Percentiles rank a stretch among this genome's conserved stretches.
Conservation (phyloP, 2,888 invertebrate species). For the Rhagophthalmus giganteus region DNA sequence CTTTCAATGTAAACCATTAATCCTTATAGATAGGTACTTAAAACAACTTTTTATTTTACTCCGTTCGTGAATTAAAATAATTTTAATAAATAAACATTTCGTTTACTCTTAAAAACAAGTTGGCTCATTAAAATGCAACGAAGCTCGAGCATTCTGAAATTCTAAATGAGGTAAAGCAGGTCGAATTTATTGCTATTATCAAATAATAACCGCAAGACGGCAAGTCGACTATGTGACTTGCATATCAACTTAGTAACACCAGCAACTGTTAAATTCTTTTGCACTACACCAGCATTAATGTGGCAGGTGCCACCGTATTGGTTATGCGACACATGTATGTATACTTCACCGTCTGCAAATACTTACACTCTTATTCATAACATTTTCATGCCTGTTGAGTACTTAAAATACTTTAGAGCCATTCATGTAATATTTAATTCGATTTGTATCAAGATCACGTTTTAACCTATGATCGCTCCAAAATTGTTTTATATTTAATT, state of each 20-base stretch:
- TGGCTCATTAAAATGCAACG: too few species aligned
- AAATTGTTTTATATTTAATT: too few species aligned
- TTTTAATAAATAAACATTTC: too few species aligned
- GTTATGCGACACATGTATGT: conserved; percentile 41
- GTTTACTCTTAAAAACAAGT: too few species aligned
- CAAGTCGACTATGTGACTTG: conserved; percentile 18
- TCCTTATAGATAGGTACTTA: too few species aligned
- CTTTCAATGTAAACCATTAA: too few species aligned
- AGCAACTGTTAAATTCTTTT: conserved; percentile 15
- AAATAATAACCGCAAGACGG: conserved; percentile 22
- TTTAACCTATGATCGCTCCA: too few species aligned
- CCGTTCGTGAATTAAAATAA: too few species aligned
- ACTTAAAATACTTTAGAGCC: conserved; percentile 4
- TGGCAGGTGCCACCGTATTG: conserved; percentile 45
- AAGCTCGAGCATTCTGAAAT: too few species aligned
- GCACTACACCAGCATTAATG: conserved; percentile 25
- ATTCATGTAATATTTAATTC: too few species aligned
- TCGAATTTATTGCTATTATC: conserved; percentile 5
- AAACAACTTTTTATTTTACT: too few species aligned
- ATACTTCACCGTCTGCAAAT: conserved; percentile 40
- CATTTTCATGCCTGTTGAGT: conserved; percentile 10
- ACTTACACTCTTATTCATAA: conserved; percentile 37
- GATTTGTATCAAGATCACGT: too few species aligned
- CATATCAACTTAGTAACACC: conserved; percentile 6
- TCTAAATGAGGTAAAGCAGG: not conserved